phyloP scores from a whole-genome alignment of 2,888 invertebrate genomes.

The Aphidius colemani region DNA sequence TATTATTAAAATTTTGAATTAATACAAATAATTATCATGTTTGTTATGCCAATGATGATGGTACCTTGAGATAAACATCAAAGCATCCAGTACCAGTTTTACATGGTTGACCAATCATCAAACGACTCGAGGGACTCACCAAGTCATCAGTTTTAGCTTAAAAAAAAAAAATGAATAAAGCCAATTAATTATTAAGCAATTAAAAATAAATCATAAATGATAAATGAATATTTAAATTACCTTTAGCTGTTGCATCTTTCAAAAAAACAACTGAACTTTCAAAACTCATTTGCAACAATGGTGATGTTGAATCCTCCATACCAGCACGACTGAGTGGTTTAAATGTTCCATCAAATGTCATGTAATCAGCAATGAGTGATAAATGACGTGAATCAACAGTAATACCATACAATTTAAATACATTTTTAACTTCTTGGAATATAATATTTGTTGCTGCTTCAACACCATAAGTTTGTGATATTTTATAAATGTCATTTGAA shows the following conservation, averaged over 20 bases:
- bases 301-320: constrained; percentile 89
- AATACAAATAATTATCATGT: neutral
- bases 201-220: neutral
- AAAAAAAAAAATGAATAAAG: no score
- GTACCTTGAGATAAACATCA: constrained; percentile 26
- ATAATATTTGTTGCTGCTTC: constrained; percentile 93
- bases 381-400: constrained; percentile 93
- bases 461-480: constrained; percentile 91
- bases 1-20: neutral
- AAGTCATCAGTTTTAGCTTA: constrained; percentile 76
- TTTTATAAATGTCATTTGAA: constrained; percentile 91
- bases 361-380: constrained; percentile 92
- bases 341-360: constrained; percentile 92
- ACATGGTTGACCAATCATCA: constrained; percentile 86
- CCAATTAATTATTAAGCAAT: no score
- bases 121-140: constrained; percentile 81
- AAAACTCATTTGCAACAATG: constrained; percentile 97
- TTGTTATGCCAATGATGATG: neutral
- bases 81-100: constrained; percentile 81
- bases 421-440: constrained; percentile 92
- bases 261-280: constrained; percentile 90
- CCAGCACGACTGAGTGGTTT: constrained; percentile 89
- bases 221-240: constrained; percentile 51
- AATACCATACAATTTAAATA: constrained; percentile 97
- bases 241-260: constrained; percentile 73